A percentile compares a stretch with the other conserved stretches of the same genome.
Conservation (phyloP, 1,140 invertebrate genomes). For the Euura saliciscinereae region DNA sequence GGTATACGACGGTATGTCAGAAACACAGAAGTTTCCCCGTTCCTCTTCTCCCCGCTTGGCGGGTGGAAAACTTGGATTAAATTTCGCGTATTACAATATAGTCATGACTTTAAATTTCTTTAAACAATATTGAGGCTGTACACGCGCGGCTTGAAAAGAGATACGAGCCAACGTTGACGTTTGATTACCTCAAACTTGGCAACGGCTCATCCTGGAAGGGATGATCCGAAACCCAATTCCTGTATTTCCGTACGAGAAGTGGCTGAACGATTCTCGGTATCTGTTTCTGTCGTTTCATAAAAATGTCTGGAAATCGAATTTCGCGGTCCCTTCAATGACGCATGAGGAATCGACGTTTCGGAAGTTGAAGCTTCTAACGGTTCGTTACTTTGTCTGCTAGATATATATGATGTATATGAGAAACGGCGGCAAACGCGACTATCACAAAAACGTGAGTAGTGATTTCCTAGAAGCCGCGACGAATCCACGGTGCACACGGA, state of each 20-base stretch:
- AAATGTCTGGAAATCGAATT: no score
- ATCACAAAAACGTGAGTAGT: background rate
- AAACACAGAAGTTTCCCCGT: background rate
- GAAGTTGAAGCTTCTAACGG: no score
- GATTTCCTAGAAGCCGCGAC: background rate
- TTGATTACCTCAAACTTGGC: background rate
- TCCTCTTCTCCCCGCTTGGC: background rate
- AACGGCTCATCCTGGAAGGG: background rate
- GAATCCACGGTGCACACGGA: background rate
- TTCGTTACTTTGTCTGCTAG: no score
- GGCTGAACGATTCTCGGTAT: no score
- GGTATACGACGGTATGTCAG: background rate
- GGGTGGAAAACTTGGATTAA: constrained; percentile 6
- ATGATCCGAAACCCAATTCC: constrained; percentile 1
- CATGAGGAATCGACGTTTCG: no score
- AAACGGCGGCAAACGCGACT: background rate
- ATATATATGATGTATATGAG: no score
- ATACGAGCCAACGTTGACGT: background rate
- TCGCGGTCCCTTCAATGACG: no score
- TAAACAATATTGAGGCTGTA: background rate
- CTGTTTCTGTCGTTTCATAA: no score
- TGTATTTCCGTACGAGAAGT: no score
- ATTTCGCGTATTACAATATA: background rate
- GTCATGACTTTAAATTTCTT: background rate
- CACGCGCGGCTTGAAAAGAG: no score